Evolutionary conservation across 2,113 vertebrate genomes (phyloP).

Genomic region (Callionymus lyra): DNA sequence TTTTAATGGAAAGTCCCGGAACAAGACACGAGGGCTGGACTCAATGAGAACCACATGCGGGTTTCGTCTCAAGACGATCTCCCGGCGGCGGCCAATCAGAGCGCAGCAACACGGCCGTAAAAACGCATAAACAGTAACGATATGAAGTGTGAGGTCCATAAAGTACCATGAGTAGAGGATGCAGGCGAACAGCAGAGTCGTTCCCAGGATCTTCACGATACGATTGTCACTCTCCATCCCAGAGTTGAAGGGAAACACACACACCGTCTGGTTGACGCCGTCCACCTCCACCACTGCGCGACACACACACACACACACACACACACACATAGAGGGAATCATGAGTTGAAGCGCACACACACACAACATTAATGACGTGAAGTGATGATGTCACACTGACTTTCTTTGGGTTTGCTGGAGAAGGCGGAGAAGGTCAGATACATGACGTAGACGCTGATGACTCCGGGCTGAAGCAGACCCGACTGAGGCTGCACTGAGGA

Average conservation of each 20-base stretch:
- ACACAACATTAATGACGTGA: conserved; percentile 1
- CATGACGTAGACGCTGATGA: conserved; percentile 95
- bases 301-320: no score
- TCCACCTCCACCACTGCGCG: conserved; percentile 44
- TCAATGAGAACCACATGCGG: conserved; percentile 51
- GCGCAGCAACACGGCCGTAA: no score
- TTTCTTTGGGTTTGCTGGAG: conserved; percentile 86
- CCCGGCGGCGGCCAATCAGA: conserved; percentile 24
- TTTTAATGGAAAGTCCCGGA: no score
- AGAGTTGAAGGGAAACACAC: conserved; percentile 76
- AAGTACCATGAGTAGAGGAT: conserved; percentile 95
- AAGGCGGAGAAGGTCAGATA: conserved; percentile 96
- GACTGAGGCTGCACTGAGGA: conserved; percentile 82
- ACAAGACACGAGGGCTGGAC: no score
- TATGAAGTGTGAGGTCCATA: conserved; percentile 16
- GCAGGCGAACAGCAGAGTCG: conserved; percentile 76
- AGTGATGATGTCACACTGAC: conserved; percentile 57
- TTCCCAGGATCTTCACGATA: conserved; percentile 78
- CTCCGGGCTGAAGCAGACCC: conserved; percentile 84
- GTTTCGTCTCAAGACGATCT: conserved; percentile 18
- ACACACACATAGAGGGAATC: conserved; percentile 21
- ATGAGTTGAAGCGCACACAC: no score
- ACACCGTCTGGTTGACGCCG: conserved; percentile 79
- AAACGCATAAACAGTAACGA: background rate
- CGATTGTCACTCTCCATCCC: conserved; percentile 75